Conservation (phyloP, 2,888 invertebrate species). For the Cryptocephalus moraei region DNA sequence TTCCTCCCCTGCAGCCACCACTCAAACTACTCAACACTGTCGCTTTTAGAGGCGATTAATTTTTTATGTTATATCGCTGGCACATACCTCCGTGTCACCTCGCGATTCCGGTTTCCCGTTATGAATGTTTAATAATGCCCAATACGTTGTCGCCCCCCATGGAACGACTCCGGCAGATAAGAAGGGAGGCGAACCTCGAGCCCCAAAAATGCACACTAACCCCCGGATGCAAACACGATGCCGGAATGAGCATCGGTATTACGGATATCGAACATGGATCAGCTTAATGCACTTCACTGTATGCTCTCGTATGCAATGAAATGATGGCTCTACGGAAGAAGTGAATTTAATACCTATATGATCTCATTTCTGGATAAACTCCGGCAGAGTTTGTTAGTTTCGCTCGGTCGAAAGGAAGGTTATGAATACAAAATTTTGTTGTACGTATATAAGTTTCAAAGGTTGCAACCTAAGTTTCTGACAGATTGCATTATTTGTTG, state of each 20-base stretch:
- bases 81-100: slow-evolving; percentile 10
- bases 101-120: slow-evolving; percentile 10
- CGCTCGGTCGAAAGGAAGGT: too few relatives aligned
- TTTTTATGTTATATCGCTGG: slow-evolving; percentile 6
- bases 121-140: slow-evolving; percentile 15
- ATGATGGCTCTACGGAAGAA: too few relatives aligned
- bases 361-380: too few relatives aligned
- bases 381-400: too few relatives aligned
- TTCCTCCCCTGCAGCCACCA: too few relatives aligned
- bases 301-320: too few relatives aligned
- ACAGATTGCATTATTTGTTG: too few relatives aligned
- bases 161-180: too few relatives aligned
- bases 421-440: too few relatives aligned
- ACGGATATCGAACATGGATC: slow-evolving; percentile 14
- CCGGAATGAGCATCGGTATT: slow-evolving; percentile 5
- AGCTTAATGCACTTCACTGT: slow-evolving; percentile 9
- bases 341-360: too few relatives aligned
- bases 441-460: too few relatives aligned
- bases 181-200: neutral
- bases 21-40: slow-evolving; percentile 1
- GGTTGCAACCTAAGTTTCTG: too few relatives aligned
- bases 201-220: slow-evolving; percentile 4
- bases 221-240: slow-evolving; percentile 13
- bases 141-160: neutral
- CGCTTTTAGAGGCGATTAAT: slow-evolving; percentile 7